Base-by-base conservation (phyloP, 2,113 vertebrate species). In the Pipa parva region DNA sequence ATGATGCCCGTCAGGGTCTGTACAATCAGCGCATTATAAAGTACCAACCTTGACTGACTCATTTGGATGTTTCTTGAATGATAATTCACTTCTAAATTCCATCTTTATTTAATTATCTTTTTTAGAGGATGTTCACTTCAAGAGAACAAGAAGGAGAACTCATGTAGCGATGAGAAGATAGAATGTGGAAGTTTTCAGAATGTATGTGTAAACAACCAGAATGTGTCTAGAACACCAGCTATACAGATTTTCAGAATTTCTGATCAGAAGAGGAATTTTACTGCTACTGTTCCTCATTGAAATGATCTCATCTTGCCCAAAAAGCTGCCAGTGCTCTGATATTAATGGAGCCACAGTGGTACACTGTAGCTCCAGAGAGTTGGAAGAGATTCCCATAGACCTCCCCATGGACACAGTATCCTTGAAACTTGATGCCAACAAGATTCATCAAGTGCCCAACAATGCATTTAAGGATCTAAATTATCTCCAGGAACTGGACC, bases 361-460 rank as follows among this genome's bases (percentile, higher is more conserved):
- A 13, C 90, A 93, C 36, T 98, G 95, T 73, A 86, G 89, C 29
- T 89, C 90, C 0, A 84, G 61, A 63, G 92, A 91, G 79, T 73
- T 99, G 77, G 89, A 89, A 33, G 88, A 85, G 72, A 88, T 98
- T 71, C 96, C 96, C 0, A 49, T 75, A 5, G 90, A 94, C 74
- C 89, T 97, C 58, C 94, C 95, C 0, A 76, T 72, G 0, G 87
- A 97, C 0, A 88, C 87, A 0, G 91, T 92, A 9, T 76, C 92
- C 45, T 80, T 99, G 28, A 91, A 92, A 36, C 81, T 99, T 8
- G 89, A 93, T 0, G 89, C 92, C 21, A 98, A 98, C 80, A 89
- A 81, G 72, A 97, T 97, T 62, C 92, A 91, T 46, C 87, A 84
- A 48, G 84, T 99, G 72, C 94, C 94, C 22, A 88, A 86, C 46